Evolutionary conservation across 2,113 vertebrate genomes (phyloP).

Genomic region (Myocastor coypus): DNA sequence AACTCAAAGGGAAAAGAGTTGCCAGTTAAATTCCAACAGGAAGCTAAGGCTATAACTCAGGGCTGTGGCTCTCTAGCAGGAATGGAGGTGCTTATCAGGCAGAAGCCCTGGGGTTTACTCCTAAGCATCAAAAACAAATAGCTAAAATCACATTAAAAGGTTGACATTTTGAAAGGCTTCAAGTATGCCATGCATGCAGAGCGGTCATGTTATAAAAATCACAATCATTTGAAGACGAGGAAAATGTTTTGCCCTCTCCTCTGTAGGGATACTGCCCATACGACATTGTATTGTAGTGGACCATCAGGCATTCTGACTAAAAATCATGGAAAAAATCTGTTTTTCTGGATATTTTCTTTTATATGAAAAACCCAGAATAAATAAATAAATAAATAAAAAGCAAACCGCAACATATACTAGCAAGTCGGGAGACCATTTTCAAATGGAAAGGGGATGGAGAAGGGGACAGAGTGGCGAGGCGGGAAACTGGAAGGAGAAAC

Average conservation of each 20-base stretch:
- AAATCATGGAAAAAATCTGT: too few species aligned
- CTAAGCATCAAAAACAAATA: not conserved
- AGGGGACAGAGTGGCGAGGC: not conserved
- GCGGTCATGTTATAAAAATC: not conserved
- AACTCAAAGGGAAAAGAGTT: not conserved
- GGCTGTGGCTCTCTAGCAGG: not conserved
- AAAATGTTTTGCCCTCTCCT: not conserved
- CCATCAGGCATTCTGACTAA: not conserved
- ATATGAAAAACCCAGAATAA: not conserved
- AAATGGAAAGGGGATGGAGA: not conserved
- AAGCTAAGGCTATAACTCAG: rapidly evolving
- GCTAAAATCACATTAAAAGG: not conserved
- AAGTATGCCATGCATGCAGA: not conserved
- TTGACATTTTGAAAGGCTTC: not conserved
- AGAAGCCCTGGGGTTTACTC: not conserved
- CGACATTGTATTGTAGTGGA: not conserved
- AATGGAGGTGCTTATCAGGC: not conserved
- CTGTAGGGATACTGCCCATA: not conserved
- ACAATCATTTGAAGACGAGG: not conserved
- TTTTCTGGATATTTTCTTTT: not conserved
- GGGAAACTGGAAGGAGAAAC: not conserved
- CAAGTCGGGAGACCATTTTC: not conserved
- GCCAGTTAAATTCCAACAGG: not conserved
- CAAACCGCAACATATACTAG: not conserved
- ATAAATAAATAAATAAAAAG: not conserved